Base-by-base conservation (phyloP, 2,888 invertebrate species). In the Schizotus pectinicornis region DNA sequence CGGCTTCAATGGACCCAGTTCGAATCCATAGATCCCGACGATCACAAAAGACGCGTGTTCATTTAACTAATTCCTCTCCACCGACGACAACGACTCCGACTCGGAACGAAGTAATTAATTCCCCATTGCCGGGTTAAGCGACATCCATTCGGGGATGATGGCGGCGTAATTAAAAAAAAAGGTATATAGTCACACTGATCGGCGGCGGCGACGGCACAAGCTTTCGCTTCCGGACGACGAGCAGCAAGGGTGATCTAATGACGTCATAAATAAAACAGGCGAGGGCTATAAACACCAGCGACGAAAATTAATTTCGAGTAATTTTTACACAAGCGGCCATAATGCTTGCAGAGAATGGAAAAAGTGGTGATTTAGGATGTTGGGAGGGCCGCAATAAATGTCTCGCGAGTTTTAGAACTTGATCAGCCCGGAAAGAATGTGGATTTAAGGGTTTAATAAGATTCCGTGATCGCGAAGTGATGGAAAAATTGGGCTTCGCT, bases 321-420 rank as follows among this genome's bases (percentile, higher is more conserved):
- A 74, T 74, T 74, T 73, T 74, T 73, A 68, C 70, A 64, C 64
- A 58, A 65, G 57, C 60, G 59, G 62, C 68, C 56, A 61, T 57
- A 61, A 65, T 61, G 61, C 61, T 65, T 64, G 58, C 64, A 61
- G 49, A 61, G 66, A 65, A 62, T 65, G 68, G 70, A 71, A 73
- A 73, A 73, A 73, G 70, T 67, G 67, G 71, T 72, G 73, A 72
- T 74, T 74, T 72, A 74, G 65, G 67, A 64, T 58, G 60, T 52
- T 65, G 67, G 70, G 62, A 42, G 56, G 53, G 63, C 56, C 57
- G 70, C 73, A 74, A 74, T 74, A 74, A 73, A 72, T 74, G 74
- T 74, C 74, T 71, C 65, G 63, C 63, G 66, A 72, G 69, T 73
- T 71, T 71, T 69, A 69, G 69, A 70, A 73, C 73, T 74, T 73